Evolutionary conservation across 30 jellyfish, hydroid and myxozoan genomes (phyloP), one percentile per base, ranked within the genome.

Genomic region (Pelagia noctiluca): DNA sequence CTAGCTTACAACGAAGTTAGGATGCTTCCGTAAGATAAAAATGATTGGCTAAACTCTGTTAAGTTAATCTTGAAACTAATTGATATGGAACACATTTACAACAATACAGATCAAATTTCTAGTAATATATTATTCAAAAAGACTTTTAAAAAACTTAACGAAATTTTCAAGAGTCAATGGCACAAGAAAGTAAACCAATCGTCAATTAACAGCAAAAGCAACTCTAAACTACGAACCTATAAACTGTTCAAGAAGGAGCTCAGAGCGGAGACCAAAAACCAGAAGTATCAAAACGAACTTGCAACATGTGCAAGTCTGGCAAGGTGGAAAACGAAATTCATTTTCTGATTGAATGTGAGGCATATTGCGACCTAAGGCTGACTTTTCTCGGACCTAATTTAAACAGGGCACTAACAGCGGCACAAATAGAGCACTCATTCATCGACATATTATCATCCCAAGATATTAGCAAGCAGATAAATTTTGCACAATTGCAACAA

Each of bases 401-500:
- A 29, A 53, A 31, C 33, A 63, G 53, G 26, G 76, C 32, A 11
- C 76, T 63, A 63, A 13, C 76, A 3, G 38, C 76, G 19, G 19
- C 12, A 21, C 76, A 13, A 16, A 30, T 63, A 23, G 4, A 21
- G 2, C 31, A 63, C 76, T 4, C 76, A 3, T 63, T 30, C 31
- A 63, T 63, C 47, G 76, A 63, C 47, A 63, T 21, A 63, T 63
- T 30, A 33, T 33, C 76, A 28, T 63, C 37, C 76, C 76, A 63
- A 63, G 76, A 63, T 33, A 63, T 63, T 30, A 63, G 76, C 5
- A 63, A 63, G 76, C 76, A 63, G 76, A 63, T 23, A 63, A 63
- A 23, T 16, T 24, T 24, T 33, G 76, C 76, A 63, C 23, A 63
- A 30, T 63, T 63, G 76, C 76, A 63, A 63, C 76, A 63, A 63